These are phyloP conservation scores for Astyanax mexicanus DNA, from an alignment of 2,797 vertebrate species.

Conservation along the genomic window DNA sequence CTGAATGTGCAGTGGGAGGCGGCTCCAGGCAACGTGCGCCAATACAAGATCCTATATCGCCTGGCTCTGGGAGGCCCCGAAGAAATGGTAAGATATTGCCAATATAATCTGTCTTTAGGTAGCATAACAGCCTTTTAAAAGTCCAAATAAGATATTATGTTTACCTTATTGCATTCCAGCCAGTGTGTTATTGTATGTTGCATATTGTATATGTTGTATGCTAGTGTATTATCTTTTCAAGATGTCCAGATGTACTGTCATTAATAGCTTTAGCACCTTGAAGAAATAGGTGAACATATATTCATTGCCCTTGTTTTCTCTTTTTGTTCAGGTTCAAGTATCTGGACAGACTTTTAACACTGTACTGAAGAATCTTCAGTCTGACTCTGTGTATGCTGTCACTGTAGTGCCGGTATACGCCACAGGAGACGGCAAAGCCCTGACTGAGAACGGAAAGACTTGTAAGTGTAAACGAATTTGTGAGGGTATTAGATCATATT, in stretches of 20 bases:
- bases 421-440: slow-evolving; percentile 89
- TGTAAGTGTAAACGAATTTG: slow-evolving; percentile 77
- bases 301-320: not conserved
- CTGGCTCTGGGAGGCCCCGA: slow-evolving; percentile 85
- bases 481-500: too few relatives aligned
- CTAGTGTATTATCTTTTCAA: not conserved
- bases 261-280: too few relatives aligned
- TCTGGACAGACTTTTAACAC: slow-evolving; percentile 89
- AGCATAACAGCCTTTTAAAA: not conserved
- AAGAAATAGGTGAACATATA: not conserved
- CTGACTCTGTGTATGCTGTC: slow-evolving; percentile 89
- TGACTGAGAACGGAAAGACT: slow-evolving; percentile 91
- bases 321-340: slow-evolving; percentile 75
- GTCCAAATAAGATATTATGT: not conserved
- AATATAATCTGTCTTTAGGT: not conserved
- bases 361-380: slow-evolving; percentile 87
- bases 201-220: too few relatives aligned
- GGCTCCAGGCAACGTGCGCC: slow-evolving; percentile 92
- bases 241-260: not conserved
- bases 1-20: slow-evolving; percentile 93
- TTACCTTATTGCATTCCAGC: too few relatives aligned
- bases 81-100: slow-evolving; percentile 84
- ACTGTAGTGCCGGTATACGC: slow-evolving; percentile 90
- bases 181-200: too few relatives aligned
- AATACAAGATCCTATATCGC: slow-evolving; percentile 90